Base-by-base conservation (phyloP, 2,888 invertebrate species). In the Toxonevra muliebris region DNA sequence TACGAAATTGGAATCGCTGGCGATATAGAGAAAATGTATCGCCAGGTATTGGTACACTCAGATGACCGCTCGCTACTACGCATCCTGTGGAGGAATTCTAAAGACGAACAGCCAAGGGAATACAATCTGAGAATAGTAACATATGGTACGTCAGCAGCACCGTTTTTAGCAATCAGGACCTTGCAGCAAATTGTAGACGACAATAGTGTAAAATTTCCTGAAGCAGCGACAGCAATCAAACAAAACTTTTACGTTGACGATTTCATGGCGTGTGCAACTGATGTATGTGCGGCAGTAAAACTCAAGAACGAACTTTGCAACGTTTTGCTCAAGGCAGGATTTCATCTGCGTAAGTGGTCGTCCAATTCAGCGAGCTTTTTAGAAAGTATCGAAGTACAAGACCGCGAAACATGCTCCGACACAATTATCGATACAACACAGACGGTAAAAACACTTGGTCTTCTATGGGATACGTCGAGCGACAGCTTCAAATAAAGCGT, bases 1-100 rank as follows among this genome's bases (percentile, higher is more conserved):
- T 66, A 63, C 17, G 30, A 50, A 45, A 60, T 63, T 19, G 59
- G 50, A 1, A 54, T 62, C 30, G 54, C 15, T 12, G 48, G 41
- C 5, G 63, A 66, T 17, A 69, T 69, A 7, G 67, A 67, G 41
- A 61, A 67, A 48, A 67, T 69, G 65, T 70, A 68, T 50, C 57
- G 68, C 5, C 67, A 70, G 52, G 57, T 70, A 40, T 15, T 71
- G n/a, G 54, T 66, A 4, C 68, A 66, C 43, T 52, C 58, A 13
- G 30, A 63, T 11, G 53, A 65, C n/a, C 17, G 41, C 8, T 55
- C 54, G 13, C 42, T 64, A 9, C 66, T 66, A n/a, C 53, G 67
- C 30, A 70, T 67, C 42, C 42, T 10, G 45, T 45, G 45, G 2
- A 45, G 45, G 13, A 13, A 13, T 13, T 48, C 57, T n/a, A 58